These are phyloP conservation scores for Nothocercus julius DNA, from an alignment of 2,113 vertebrate species.

Conservation along the genomic window DNA sequence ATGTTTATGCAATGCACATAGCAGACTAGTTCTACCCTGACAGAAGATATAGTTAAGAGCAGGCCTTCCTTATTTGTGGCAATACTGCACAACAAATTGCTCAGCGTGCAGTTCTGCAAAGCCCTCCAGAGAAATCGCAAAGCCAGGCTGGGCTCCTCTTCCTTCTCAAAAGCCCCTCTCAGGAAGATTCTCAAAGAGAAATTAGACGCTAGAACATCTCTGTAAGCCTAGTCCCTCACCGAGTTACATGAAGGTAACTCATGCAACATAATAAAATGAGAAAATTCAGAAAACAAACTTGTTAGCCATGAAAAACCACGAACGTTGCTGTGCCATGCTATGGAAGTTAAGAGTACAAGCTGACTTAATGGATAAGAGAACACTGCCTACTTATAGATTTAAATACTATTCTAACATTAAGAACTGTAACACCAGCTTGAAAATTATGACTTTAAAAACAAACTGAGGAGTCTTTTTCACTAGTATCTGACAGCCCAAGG, in stretches of 20 bases:
- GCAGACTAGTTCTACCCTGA: constrained; percentile 1
- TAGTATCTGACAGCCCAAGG: not conserved
- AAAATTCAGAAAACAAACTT: not conserved
- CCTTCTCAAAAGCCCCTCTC: not conserved
- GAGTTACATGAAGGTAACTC: not conserved
- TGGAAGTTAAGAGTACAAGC: not conserved
- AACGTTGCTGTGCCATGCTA: not conserved
- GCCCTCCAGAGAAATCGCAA: not conserved
- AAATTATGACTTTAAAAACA: not conserved
- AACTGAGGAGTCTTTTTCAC: not conserved
- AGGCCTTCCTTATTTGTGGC: constrained; percentile 8
- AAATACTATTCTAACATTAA: not conserved
- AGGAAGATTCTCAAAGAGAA: not conserved
- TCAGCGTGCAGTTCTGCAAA: not conserved
- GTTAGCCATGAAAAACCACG: not conserved
- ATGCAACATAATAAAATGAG: not conserved
- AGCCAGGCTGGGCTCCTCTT: not conserved
- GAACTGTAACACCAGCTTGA: not conserved
- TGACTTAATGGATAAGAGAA: not conserved
- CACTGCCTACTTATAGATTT: not conserved
- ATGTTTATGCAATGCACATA: not conserved
- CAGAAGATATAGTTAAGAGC: not conserved
- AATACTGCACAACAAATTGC: constrained; percentile 22
- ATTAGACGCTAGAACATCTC: not conserved
- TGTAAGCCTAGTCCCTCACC: not conserved